These are phyloP conservation scores for Fundulus diaphanus DNA, from an alignment of 2,797 vertebrate genomes.

Conservation along the genomic window DNA sequence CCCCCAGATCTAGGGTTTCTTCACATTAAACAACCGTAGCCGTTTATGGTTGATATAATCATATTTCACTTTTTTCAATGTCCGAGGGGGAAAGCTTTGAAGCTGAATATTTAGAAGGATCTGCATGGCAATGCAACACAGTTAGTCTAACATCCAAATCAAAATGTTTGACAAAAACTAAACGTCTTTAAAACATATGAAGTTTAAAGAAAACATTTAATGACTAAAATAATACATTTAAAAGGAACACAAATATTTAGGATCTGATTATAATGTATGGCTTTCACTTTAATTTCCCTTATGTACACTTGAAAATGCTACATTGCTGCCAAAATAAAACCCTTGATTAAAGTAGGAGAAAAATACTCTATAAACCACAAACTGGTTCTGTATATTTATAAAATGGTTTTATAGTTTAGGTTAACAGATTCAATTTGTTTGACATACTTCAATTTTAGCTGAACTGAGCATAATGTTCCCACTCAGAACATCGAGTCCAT, in stretches of 20 bases:
- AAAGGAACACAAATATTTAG: not conserved
- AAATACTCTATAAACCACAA: not conserved
- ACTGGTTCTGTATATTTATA: slow-evolving; percentile 3
- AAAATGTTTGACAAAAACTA: not conserved
- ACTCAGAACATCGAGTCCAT: not conserved
- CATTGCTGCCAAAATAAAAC: not conserved
- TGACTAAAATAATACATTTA: too few relatives aligned
- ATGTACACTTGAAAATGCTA: not conserved
- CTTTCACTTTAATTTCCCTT: not conserved
- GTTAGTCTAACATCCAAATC: not conserved
- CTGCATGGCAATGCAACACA: not conserved
- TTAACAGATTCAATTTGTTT: too few relatives aligned
- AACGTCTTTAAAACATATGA: not conserved
- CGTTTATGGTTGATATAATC: not conserved
- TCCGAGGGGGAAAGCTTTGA: not conserved
- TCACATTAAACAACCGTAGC: not conserved
- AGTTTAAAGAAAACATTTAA: too few relatives aligned
- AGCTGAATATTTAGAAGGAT: not conserved
- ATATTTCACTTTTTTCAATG: not conserved
- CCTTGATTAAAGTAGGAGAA: not conserved
- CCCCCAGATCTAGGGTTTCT: not conserved
- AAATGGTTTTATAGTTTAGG: not conserved
- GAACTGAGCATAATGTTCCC: too few relatives aligned
- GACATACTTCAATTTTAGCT: too few relatives aligned
- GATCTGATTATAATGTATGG: not conserved